These are phyloP conservation scores for Norana najaformis DNA, from an alignment of 2,888 invertebrate genomes.

Conservation along the genomic window DNA sequence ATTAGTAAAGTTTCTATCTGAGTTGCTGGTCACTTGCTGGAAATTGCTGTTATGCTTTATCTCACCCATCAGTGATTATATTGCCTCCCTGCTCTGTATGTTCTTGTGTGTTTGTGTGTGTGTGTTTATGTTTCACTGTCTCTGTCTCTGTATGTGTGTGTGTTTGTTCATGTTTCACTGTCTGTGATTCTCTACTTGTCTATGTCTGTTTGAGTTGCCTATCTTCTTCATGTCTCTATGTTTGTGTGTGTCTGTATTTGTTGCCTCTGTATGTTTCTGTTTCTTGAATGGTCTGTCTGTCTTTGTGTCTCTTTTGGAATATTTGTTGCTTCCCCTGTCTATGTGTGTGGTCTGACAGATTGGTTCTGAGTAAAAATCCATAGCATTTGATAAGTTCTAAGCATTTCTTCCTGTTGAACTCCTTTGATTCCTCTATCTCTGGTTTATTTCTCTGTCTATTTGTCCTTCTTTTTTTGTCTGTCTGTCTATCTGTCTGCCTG, in stretches of 20 bases:
- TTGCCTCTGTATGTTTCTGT: neutral
- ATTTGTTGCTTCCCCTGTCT: neutral
- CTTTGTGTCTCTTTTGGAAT: no score
- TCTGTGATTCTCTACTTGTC: neutral
- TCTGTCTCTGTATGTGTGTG: neutral
- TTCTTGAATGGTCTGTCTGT: no score
- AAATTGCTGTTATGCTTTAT: neutral
- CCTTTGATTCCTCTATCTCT: neutral
- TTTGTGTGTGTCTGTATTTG: neutral
- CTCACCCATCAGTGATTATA: neutral
- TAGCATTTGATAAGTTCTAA: neutral
- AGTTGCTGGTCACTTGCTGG: constrained; percentile 13
- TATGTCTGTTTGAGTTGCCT: neutral
- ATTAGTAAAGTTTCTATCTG: no score
- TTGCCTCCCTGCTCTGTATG: neutral
- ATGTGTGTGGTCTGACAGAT: neutral
- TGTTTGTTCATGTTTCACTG: neutral
- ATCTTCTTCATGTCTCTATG: neutral
- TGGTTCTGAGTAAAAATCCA: neutral
- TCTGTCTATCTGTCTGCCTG: neutral
- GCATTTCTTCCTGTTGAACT: neutral
- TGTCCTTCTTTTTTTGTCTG: neutral
- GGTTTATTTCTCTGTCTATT: neutral
- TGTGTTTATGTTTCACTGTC: neutral
- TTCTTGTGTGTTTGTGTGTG: neutral